These are phyloP conservation scores for Acanthiza pusilla DNA, from an alignment of 2,797 vertebrate genomes.

Conservation along the genomic window DNA sequence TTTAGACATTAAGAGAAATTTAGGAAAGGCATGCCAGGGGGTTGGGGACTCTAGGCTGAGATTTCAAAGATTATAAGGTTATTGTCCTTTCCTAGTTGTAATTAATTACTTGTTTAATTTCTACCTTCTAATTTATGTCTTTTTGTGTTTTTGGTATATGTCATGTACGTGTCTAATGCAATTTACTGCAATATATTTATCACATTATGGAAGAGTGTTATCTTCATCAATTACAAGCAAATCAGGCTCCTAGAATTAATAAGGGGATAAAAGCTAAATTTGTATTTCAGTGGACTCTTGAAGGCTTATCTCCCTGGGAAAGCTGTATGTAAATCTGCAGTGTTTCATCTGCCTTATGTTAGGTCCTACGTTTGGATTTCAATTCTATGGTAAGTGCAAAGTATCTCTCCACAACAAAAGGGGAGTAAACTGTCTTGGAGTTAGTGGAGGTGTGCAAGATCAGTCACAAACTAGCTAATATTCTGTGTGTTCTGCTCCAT, in stretches of 20 bases:
- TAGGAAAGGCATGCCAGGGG: not conserved
- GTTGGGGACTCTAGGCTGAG: not conserved
- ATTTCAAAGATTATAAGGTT: not conserved
- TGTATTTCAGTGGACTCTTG: not conserved
- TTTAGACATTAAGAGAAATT: not conserved
- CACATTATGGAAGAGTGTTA: not conserved
- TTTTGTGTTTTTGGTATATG: not conserved
- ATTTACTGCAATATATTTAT: not conserved
- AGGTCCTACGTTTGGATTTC: not conserved
- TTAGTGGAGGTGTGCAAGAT: not conserved
- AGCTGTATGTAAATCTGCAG: not conserved
- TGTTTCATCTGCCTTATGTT: not conserved
- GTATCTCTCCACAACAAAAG: not conserved
- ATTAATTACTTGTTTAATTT: not conserved
- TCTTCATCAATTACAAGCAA: not conserved
- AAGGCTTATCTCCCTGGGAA: not conserved
- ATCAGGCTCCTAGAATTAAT: not conserved
- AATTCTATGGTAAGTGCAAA: not conserved
- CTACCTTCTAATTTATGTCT: not conserved
- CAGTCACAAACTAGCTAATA: not conserved
- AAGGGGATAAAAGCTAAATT: not conserved
- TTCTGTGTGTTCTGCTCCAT: not conserved
- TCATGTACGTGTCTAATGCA: not conserved
- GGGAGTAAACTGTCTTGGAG: not conserved
- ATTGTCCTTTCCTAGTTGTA: not conserved